A percentile compares a stretch with the other conserved stretches of the same genome.
Evolutionary conservation across 2,797 vertebrate genomes (phyloP).

Genomic region (Amazonetta brasiliensis): DNA sequence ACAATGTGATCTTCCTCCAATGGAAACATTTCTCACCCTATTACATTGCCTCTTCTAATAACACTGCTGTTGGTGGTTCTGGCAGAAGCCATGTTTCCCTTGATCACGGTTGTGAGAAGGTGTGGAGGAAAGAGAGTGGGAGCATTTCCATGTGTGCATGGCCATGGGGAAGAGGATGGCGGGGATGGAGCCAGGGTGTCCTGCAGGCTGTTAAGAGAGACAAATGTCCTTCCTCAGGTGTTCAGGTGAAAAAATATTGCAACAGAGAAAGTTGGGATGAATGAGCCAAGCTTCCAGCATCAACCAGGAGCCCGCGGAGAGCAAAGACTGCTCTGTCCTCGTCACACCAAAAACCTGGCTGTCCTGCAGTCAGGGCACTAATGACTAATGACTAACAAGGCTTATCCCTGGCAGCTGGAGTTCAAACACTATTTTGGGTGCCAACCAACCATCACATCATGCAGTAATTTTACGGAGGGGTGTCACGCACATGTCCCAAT

Average conservation of each 20-base stretch:
- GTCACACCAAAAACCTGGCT: not conserved
- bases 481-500: not conserved
- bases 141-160: not conserved
- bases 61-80: not conserved
- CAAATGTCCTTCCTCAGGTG: not conserved
- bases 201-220: not conserved
- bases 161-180: fast-evolving
- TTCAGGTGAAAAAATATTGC: not conserved
- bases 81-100: not conserved
- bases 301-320: fast-evolving
- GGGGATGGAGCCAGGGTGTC: not conserved
- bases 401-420: not conserved
- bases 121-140: fast-evolving
- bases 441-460: constrained; percentile 1
- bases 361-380: not conserved
- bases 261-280: not conserved
- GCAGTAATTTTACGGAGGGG: not conserved
- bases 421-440: not conserved
- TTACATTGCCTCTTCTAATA: not conserved
- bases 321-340: not conserved
- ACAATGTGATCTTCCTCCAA: not conserved
- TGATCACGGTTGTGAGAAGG: not conserved
- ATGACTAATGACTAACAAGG: not conserved
- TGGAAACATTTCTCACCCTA: not conserved
- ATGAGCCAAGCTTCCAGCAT: not conserved